phyloP scores from a whole-genome alignment of 1,140 invertebrate species.

The Trypoxylus dichotomus region DNA sequence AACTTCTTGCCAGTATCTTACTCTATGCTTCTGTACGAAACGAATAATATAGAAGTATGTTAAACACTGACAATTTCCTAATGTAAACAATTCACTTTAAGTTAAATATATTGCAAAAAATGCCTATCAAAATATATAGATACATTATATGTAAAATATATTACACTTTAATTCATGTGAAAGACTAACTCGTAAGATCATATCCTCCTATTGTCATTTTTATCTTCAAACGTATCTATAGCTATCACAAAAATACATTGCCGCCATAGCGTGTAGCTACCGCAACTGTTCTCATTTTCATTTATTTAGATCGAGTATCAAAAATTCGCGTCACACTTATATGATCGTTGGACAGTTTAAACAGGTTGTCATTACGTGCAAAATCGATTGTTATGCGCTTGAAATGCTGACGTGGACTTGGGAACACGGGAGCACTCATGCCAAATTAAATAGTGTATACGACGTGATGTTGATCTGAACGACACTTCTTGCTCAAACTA shows the following conservation, averaged over 20 bases:
- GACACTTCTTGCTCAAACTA: neutral
- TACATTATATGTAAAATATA: too few relatives aligned
- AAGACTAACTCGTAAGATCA: neutral
- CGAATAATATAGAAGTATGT: too few relatives aligned
- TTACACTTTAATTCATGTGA: neutral
- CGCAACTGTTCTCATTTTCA: neutral
- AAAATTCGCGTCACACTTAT: neutral
- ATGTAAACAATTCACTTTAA: too few relatives aligned
- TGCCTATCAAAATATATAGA: too few relatives aligned
- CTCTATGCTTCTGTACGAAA: too few relatives aligned
- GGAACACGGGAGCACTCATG: neutral
- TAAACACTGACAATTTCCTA: too few relatives aligned
- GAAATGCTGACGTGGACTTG: neutral
- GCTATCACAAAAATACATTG: neutral
- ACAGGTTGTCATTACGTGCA: constrained; percentile 5
- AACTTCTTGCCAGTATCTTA: too few relatives aligned
- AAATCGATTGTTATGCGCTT: neutral
- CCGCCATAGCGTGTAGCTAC: neutral
- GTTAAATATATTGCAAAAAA: too few relatives aligned
- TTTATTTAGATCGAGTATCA: neutral
- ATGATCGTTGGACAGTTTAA: neutral
- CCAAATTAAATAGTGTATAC: neutral
- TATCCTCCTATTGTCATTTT: neutral
- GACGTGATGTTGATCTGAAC: neutral
- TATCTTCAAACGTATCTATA: neutral